Evolutionary conservation across 2,888 invertebrate genomes (phyloP), one percentile per base, ranked within the genome.

Genomic region (Cosmia pyralina): DNA sequence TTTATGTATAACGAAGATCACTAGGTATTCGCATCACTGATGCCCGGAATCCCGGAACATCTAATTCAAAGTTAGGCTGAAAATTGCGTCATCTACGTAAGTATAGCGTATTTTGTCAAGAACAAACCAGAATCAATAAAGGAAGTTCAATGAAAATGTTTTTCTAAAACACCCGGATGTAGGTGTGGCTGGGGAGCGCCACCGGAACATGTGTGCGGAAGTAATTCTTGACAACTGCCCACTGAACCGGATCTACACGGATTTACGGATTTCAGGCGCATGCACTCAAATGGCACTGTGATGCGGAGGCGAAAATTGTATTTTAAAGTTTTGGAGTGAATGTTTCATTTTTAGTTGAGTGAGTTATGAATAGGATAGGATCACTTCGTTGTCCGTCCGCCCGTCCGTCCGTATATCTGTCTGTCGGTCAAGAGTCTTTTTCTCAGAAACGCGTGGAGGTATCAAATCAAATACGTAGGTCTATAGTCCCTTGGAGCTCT

Each of bases 211-310:
- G 72, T 86, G 81, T 80, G 67, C 84, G 88, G 87, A 88, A 87
- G 81, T 85, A 85, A 88, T 88, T 84, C 85, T 85, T 85, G 87
- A 88, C 86, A 79, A 83, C 83, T 85, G 82, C 74, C 85, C 87
- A 84, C 78, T 84, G 87, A 87, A 77, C 83, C 81, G 87, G 87
- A 87, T 82, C 73, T 75, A 69, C 60, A 82, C 79, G 83, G 81
- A 85, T 84, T 79, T 83, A 80, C 81, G 81, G 80, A 89, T 84
- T 83, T 85, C 78, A 77, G 68, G 57, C 64, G 72, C 41, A 73
- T 71, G 52, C 77, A 67, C 55, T 75, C 65, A 22, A 76, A 80
- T 60, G 19, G 48, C 41, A 41, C 38, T 57, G 53, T 73, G 59
- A 81, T 46, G 38, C 38, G 57, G 22, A 69, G 55, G 38, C 34